These are phyloP conservation scores for Tipula helvola DNA, from an alignment of 2,888 invertebrate species.

Conservation along the genomic window DNA sequence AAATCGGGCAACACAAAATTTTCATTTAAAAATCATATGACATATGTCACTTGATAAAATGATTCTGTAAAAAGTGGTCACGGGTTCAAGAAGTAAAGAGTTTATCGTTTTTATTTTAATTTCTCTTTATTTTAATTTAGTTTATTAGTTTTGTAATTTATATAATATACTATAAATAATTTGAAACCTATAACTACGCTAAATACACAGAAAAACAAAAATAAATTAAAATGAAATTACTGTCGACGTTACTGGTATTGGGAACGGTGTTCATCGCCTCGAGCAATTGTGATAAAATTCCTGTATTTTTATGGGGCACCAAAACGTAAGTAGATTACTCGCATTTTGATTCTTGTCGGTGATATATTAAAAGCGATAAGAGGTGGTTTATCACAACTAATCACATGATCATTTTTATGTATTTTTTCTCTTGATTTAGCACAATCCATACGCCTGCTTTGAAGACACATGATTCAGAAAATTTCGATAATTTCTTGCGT, in stretches of 20 bases:
- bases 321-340: constrained; percentile 7
- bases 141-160: constrained; percentile 4
- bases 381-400: neutral
- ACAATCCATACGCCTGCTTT: neutral
- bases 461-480: neutral
- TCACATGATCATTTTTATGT: neutral
- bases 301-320: constrained; percentile 46
- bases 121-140: neutral
- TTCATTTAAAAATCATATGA: neutral
- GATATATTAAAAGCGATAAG: neutral
- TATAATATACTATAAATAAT: neutral
- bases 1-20: neutral
- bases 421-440: neutral
- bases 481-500: neutral
- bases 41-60: constrained; percentile 10
- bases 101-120: neutral
- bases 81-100: neutral
- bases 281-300: constrained; percentile 35
- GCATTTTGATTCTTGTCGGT: neutral
- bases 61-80: constrained; percentile 7
- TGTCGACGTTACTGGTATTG: neutral
- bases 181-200: too few relatives aligned
- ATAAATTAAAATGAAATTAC: neutral
- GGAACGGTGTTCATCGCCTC: neutral
- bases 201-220: neutral